Percentiles rank a stretch among this genome's conserved stretches.
Conservation (phyloP, 2,797 vertebrate species). For the Mareca penelope region DNA sequence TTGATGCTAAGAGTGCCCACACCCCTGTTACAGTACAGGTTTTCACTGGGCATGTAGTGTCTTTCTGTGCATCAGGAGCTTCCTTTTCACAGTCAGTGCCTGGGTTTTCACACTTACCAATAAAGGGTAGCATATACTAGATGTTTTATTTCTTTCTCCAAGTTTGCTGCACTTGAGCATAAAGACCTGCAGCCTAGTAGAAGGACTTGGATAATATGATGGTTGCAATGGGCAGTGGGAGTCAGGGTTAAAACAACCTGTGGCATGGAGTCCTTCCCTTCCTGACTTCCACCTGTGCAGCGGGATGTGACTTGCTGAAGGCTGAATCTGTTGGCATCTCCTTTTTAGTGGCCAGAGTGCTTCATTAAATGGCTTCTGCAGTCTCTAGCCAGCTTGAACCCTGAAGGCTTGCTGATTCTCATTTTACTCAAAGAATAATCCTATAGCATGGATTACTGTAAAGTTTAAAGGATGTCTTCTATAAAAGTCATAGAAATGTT, state of each 20-base stretch:
- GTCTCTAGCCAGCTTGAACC: background rate
- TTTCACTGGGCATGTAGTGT: background rate
- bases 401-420: background rate
- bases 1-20: background rate
- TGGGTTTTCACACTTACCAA: background rate
- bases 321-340: background rate
- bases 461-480: background rate
- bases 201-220: background rate
- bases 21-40: background rate
- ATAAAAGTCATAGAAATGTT: background rate
- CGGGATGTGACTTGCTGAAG: background rate
- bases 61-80: background rate
- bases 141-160: background rate
- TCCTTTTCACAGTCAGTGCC: background rate
- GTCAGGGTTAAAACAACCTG: background rate
- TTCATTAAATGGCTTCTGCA: background rate
- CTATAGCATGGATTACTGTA: background rate
- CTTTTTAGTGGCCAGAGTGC: background rate
- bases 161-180: background rate
- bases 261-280: background rate
- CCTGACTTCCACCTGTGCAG: background rate
- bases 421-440: background rate
- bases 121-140: background rate
- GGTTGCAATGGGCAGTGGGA: background rate
- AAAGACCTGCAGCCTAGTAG: background rate